Conservation (phyloP, 1,140 invertebrate genomes). For the Harpegnathos saltator region DNA sequence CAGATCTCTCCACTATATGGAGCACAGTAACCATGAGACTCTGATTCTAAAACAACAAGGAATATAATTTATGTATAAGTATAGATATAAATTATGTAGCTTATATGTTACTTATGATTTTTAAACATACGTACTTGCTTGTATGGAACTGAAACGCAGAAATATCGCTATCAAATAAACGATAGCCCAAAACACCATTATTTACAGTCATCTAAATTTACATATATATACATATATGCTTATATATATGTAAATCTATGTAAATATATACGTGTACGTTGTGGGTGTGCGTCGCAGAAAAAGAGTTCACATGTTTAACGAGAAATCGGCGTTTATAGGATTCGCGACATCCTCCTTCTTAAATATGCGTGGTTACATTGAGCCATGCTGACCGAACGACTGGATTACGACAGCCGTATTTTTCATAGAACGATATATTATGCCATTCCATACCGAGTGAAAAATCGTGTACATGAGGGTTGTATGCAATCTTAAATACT, state of each 20-base stretch:
- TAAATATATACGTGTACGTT: slow-evolving; percentile 9
- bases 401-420: not conserved
- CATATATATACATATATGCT: slow-evolving; percentile 18
- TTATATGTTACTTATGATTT: not conserved
- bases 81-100: not conserved
- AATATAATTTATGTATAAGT: not conserved
- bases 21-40: slow-evolving; percentile 91
- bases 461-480: not conserved
- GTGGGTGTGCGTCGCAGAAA: not conserved
- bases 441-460: slow-evolving; percentile 34
- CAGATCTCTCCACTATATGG: slow-evolving; percentile 96
- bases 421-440: not conserved
- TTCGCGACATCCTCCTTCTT: not conserved
- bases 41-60: slow-evolving; percentile 44
- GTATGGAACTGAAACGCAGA: slow-evolving; percentile 64
- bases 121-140: slow-evolving; percentile 70
- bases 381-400: not conserved
- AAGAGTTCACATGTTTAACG: slow-evolving; percentile 29
- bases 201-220: slow-evolving; percentile 64
- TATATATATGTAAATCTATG: slow-evolving; percentile 3
- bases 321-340: not conserved
- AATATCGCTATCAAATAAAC: slow-evolving; percentile 63
- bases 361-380: slow-evolving; percentile 19
- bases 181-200: slow-evolving; percentile 71
- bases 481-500: not conserved